These are phyloP conservation scores for Drosophila meridiana DNA, from an alignment of 2,888 invertebrate genomes.

Conservation along the genomic window DNA sequence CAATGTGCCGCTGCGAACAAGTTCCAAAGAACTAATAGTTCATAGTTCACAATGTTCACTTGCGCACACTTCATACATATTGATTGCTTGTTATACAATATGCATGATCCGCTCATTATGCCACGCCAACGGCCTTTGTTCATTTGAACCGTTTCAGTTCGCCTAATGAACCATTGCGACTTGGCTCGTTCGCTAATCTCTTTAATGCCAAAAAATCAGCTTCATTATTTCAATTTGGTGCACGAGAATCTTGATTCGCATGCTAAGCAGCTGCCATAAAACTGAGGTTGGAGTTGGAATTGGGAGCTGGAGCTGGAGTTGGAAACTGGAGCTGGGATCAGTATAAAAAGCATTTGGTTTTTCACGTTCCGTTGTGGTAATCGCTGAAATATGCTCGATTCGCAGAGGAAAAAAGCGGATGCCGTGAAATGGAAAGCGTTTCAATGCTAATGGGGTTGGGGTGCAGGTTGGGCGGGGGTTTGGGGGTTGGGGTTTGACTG, in stretches of 20 bases:
- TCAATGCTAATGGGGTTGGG: not conserved
- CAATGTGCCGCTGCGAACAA: not conserved
- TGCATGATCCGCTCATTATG: not conserved
- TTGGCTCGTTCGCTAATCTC: conserved; percentile 4
- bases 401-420: conserved; percentile 9
- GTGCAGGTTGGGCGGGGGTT: too few relatives aligned
- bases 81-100: not conserved
- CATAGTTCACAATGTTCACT: too few relatives aligned
- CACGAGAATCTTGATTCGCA: not conserved
- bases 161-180: not conserved
- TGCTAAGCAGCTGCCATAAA: not conserved
- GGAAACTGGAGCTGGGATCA: not conserved
- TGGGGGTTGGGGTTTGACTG: not conserved
- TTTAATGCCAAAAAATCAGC: conserved; percentile 11
- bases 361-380: conserved; percentile 39
- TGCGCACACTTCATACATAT: not conserved
- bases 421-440: conserved; percentile 57
- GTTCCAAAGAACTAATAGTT: not conserved
- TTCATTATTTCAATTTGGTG: conserved; percentile 18
- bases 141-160: conserved; percentile 1
- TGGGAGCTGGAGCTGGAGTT: not conserved
- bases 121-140: not conserved
- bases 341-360: conserved; percentile 28
- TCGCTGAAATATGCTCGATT: conserved; percentile 44
- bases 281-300: not conserved